Conservation (phyloP, 1,140 invertebrate species). For the Zaprionus vittiger region DNA sequence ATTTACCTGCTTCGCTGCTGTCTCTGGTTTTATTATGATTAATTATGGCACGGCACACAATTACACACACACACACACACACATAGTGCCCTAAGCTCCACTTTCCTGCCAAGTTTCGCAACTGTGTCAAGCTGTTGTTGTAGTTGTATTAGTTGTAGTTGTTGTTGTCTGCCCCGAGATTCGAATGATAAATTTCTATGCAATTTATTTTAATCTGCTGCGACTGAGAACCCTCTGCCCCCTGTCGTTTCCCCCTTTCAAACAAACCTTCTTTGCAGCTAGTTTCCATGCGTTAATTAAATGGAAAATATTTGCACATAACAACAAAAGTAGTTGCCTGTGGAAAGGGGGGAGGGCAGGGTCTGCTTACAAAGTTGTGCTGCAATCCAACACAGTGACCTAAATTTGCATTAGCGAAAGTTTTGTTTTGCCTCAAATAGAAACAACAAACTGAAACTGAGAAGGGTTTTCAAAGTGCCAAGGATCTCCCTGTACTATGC, state of each 20-base stretch:
- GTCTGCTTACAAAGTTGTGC: constrained; percentile 49
- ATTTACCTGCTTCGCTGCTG: constrained; percentile 39
- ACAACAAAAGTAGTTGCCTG: constrained; percentile 23
- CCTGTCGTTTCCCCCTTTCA: background rate
- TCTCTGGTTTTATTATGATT: constrained; percentile 77
- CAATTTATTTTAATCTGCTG: constrained; percentile 80
- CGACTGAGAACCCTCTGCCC: constrained; percentile 42
- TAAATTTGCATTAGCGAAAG: constrained; percentile 66
- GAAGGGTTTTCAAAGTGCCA: constrained; percentile 11
- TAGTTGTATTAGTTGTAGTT: constrained; percentile 6
- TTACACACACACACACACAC: constrained; percentile 26
- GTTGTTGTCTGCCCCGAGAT: constrained; percentile 57
- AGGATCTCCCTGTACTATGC: constrained; percentile 6
- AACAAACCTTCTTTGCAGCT: constrained; percentile 25
- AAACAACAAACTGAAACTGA: constrained; percentile 32
- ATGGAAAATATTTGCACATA: constrained; percentile 79
- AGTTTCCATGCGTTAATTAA: constrained; percentile 79
- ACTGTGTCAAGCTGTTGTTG: constrained; percentile 71
- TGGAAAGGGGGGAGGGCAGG: background rate
- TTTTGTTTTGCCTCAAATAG: constrained; percentile 46
- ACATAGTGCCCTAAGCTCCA: constrained; percentile 65
- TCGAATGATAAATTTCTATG: constrained; percentile 78
- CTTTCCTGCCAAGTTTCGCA: constrained; percentile 74
- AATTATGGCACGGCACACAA: constrained; percentile 59
- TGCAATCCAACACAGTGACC: constrained; percentile 72